phyloP scores from a whole-genome alignment of 2,888 invertebrate genomes.

The Andrena chrysosceles region DNA sequence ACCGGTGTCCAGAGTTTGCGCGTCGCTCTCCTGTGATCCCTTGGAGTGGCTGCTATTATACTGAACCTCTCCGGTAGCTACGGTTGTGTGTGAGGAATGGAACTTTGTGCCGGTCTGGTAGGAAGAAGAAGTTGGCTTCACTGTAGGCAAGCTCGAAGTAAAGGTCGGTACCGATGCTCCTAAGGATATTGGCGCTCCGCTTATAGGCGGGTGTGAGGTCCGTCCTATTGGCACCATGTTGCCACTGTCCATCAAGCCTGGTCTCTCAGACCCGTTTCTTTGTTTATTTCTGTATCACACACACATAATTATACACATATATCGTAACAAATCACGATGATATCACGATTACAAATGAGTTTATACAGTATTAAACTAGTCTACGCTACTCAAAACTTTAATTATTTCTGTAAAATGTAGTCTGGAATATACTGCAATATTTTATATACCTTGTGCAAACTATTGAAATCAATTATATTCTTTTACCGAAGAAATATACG shows the following conservation, averaged over 20 bases:
- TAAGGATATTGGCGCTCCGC: constrained; percentile 73
- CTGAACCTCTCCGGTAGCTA: constrained; percentile 72
- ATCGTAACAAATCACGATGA: neutral
- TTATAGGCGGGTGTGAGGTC: constrained; percentile 78
- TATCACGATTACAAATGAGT: neutral
- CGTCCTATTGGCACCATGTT: constrained; percentile 81
- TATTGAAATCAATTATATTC: neutral
- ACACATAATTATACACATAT: neutral
- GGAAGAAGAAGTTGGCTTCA: constrained; percentile 81
- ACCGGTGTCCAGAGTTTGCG: constrained; percentile 75
- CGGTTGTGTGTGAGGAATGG: constrained; percentile 81
- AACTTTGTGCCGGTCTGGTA: constrained; percentile 83
- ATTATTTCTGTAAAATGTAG: neutral
- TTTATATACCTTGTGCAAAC: neutral
- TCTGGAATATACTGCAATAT: neutral
- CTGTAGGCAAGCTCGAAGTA: constrained; percentile 79
- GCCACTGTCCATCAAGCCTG: constrained; percentile 75
- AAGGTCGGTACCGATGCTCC: constrained; percentile 76
- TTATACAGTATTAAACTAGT: neutral
- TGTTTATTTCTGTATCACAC: constrained; percentile 80
- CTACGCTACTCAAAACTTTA: neutral
- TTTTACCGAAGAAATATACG: neutral
- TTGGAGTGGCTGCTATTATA: constrained; percentile 77
- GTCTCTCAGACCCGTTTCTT: constrained; percentile 82
- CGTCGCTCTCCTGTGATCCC: constrained; percentile 76